Percentiles rank a stretch among this genome's conserved stretches.
Conservation (phyloP, 2,113 vertebrate genomes). For the Chaetorhynchus papuensis region DNA sequence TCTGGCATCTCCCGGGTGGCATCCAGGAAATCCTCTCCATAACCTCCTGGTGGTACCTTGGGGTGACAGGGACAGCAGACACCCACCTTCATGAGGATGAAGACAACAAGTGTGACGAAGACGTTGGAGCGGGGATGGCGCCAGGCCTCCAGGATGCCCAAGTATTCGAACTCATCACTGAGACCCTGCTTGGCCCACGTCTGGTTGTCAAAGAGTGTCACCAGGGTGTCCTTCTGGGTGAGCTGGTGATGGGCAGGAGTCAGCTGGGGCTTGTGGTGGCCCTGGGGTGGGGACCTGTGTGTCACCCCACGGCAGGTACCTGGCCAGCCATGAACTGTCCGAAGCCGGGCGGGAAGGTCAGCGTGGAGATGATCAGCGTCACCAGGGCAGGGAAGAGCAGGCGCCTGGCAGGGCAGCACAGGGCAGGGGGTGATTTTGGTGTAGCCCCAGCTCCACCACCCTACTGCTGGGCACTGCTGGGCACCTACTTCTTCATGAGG, state of each 20-base stretch:
- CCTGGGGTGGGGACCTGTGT: neutral
- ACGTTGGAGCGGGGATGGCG: slow-evolving; percentile 87
- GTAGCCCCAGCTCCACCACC: neutral
- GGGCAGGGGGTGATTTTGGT: neutral
- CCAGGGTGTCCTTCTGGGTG: slow-evolving; percentile 93
- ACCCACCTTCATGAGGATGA: slow-evolving; percentile 96
- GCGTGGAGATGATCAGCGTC: slow-evolving; percentile 87
- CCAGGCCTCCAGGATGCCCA: slow-evolving; percentile 86
- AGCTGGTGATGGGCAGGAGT: slow-evolving; percentile 70
- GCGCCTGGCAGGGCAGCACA: slow-evolving; percentile 67
- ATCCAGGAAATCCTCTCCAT: neutral
- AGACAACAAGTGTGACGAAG: slow-evolving; percentile 90
- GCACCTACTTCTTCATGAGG: slow-evolving; percentile 97
- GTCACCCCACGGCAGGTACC: slow-evolving; percentile 57
- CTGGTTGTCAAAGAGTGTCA: slow-evolving; percentile 92
- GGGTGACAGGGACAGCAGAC: neutral
- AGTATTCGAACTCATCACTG: slow-evolving; percentile 85
- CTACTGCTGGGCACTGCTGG: rapidly evolving
- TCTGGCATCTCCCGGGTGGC: neutral
- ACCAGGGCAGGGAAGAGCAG: slow-evolving; percentile 92
- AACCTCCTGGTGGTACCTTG: neutral
- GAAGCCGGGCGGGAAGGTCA: slow-evolving; percentile 94
- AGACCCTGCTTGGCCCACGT: slow-evolving; percentile 92
- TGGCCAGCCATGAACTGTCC: slow-evolving; percentile 98
- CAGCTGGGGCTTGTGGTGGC: neutral